Conservation (phyloP, 2,113 vertebrate species). For the Pyxicephalus adspersus region DNA sequence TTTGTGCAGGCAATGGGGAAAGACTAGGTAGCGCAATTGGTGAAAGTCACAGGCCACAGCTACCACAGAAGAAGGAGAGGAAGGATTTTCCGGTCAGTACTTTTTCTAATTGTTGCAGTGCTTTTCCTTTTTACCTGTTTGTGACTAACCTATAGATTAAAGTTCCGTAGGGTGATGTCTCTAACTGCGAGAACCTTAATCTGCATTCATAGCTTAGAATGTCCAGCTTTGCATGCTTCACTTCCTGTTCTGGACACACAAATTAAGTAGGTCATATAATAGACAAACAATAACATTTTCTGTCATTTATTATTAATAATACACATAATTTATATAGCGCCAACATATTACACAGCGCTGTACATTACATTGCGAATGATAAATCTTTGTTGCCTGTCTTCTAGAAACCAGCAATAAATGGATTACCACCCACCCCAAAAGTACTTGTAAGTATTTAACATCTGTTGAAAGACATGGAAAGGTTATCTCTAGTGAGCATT, state of each 20-base stretch:
- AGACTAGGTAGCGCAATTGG: constrained; percentile 77
- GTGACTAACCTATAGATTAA: background rate
- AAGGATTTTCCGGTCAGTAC: constrained; percentile 83
- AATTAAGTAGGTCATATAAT: too few species aligned
- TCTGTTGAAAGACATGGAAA: too few species aligned
- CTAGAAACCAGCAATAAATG: constrained; percentile 95
- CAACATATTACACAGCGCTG: too few species aligned
- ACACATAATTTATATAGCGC: too few species aligned
- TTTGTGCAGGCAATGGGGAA: constrained; percentile 75
- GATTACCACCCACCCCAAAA: constrained; percentile 96
- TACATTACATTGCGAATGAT: background rate
- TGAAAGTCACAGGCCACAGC: constrained; percentile 76
- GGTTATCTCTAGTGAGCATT: too few species aligned
- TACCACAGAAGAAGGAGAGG: constrained; percentile 86
- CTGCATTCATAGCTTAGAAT: too few species aligned
- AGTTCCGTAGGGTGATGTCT: too few species aligned
- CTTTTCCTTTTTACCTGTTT: background rate
- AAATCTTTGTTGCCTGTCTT: background rate
- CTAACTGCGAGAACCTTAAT: too few species aligned
- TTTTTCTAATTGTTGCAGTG: background rate
- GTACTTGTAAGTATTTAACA: constrained; percentile 86
- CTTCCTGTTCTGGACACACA: too few species aligned
- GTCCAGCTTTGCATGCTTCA: too few species aligned
- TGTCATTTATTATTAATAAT: too few species aligned
- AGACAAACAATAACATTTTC: too few species aligned